A percentile compares a stretch with the other conserved stretches of the same genome.
phyloP scores from a whole-genome alignment of 2,797 vertebrate species.

The Poeciliopsis infans region DNA sequence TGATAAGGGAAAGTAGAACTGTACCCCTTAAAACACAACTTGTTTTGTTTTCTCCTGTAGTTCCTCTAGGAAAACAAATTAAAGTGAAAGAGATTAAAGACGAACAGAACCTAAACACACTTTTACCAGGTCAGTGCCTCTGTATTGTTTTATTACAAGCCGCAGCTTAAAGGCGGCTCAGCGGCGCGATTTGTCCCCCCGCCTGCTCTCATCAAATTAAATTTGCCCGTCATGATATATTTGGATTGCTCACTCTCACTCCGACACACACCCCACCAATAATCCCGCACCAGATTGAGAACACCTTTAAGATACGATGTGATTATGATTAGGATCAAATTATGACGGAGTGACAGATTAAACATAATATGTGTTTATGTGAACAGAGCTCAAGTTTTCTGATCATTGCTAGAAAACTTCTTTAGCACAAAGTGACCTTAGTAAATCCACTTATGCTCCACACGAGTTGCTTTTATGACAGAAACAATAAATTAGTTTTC shows the following conservation, averaged over 20 bases:
- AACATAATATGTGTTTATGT: conserved; percentile 43
- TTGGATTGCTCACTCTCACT: conserved; percentile 62
- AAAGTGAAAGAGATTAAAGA: conserved; percentile 62
- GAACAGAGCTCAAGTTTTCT: conserved; percentile 7
- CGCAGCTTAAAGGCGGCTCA: conserved; percentile 56
- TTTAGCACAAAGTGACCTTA: background rate
- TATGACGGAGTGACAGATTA: conserved; percentile 80
- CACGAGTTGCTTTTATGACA: background rate
- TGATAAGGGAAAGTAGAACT: background rate
- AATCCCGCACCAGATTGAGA: conserved; percentile 83
- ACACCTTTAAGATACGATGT: conserved; percentile 82
- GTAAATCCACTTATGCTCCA: background rate
- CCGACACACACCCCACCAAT: conserved; percentile 56
- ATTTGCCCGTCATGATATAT: conserved; percentile 53
- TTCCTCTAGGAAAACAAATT: conserved; percentile 53
- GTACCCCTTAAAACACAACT: conserved; percentile 22
- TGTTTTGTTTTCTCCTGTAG: conserved; percentile 25
- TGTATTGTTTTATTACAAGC: conserved; percentile 59
- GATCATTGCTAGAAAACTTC: background rate
- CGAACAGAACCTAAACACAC: conserved; percentile 22
- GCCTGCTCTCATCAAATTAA: conserved; percentile 74
- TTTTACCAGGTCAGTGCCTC: conserved; percentile 62
- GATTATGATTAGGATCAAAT: conserved; percentile 80
- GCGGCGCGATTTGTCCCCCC: conserved; percentile 22
- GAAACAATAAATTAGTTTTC: background rate